phyloP scores from a whole-genome alignment of 53 echinoderm and acorn worm genomes.

The Hippasteria phrygiana region DNA sequence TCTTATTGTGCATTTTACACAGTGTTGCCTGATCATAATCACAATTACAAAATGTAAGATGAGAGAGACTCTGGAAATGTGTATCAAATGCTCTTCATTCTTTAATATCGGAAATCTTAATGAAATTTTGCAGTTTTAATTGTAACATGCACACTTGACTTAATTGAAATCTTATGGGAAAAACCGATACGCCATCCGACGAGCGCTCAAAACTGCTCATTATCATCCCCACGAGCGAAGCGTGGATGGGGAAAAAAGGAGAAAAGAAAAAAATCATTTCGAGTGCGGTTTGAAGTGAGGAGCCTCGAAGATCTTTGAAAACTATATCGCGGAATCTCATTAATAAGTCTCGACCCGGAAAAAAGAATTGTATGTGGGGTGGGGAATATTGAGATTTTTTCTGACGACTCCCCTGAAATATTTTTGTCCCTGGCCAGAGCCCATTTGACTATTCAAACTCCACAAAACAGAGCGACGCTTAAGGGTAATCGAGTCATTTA shows the following conservation, averaged over 20 bases:
- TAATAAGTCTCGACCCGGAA: neutral
- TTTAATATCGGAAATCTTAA: neutral
- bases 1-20: no score
- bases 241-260: neutral
- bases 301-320: slow-evolving; percentile 35
- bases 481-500: slow-evolving; percentile 50
- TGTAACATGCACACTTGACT: slow-evolving; percentile 27
- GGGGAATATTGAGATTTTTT: slow-evolving; percentile 1
- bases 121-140: neutral
- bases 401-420: neutral
- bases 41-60: neutral
- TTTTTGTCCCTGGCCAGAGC: neutral
- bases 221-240: slow-evolving; percentile 24
- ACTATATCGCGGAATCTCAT: slow-evolving; percentile 49
- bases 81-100: no score
- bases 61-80: no score
- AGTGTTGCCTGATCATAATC: neutral
- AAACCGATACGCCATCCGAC: slow-evolving; percentile 27
- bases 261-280: slow-evolving; percentile 16
- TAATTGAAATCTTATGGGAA: slow-evolving; percentile 33
- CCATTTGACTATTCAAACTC: slow-evolving; percentile 53
- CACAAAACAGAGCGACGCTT: slow-evolving; percentile 7
- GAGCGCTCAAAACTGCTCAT: neutral
- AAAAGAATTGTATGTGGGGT: slow-evolving; percentile 24
- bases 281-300: neutral